Evolutionary conservation across 1,140 invertebrate genomes (phyloP).

Genomic region (Micrasema minimum): DNA sequence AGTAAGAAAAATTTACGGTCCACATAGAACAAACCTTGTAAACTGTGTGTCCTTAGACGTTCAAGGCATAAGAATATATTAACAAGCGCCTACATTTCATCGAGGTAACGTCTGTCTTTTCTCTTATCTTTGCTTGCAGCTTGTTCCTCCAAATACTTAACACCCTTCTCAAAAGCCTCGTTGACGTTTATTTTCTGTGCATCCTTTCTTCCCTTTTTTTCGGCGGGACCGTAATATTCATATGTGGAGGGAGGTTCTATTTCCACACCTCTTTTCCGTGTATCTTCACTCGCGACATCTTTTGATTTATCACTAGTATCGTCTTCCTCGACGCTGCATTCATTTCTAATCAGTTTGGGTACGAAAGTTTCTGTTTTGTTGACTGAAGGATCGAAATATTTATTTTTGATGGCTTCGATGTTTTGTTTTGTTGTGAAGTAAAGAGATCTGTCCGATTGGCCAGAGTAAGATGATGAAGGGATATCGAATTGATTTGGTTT

Average conservation of each 20-base stretch:
- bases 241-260: conserved; percentile 74
- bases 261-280: conserved; percentile 60
- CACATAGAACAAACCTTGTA: too few relatives aligned
- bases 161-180: conserved; percentile 74
- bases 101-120: conserved; percentile 40
- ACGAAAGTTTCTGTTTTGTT: conserved; percentile 51
- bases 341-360: conserved; percentile 64
- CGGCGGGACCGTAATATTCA: conserved; percentile 70
- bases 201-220: conserved; percentile 60
- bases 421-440: conserved; percentile 57
- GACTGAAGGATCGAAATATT: conserved; percentile 44
- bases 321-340: conserved; percentile 57
- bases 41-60: too few relatives aligned
- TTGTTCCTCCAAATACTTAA: conserved; percentile 73
- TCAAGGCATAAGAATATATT: conserved; percentile 12
- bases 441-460: conserved; percentile 53
- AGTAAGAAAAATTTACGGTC: too few relatives aligned
- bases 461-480: conserved; percentile 18
- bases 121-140: conserved; percentile 65
- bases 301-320: conserved; percentile 12
- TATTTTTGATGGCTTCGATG: conserved; percentile 42
- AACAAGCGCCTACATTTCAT: conserved; percentile 38
- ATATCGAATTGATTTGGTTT: conserved; percentile 36
- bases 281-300: not conserved
- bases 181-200: conserved; percentile 63